Evolutionary conservation across 2,888 invertebrate species (phyloP).

Genomic region (Ceraclea dissimilis): DNA sequence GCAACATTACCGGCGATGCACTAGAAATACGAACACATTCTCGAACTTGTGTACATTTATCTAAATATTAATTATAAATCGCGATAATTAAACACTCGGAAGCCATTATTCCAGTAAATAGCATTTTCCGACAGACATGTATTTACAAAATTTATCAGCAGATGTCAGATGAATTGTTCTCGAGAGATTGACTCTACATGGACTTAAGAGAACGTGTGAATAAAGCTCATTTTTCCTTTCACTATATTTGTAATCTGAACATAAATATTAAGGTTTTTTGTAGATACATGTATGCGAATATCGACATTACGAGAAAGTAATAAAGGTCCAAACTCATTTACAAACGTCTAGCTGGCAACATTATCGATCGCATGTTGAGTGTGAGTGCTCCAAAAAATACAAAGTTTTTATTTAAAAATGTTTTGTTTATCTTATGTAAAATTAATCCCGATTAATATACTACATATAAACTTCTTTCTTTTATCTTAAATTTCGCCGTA

Average conservation of each 20-base stretch:
- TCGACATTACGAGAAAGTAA: not conserved
- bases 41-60: conserved; percentile 14
- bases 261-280: no score
- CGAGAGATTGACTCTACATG: conserved; percentile 8
- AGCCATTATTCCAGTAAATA: conserved; percentile 54
- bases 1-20: conserved; percentile 14
- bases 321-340: conserved; percentile 14
- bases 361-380: conserved; percentile 32
- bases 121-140: conserved; percentile 49
- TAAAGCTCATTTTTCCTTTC: conserved; percentile 18
- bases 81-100: conserved; percentile 36
- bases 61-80: conserved; percentile 22
- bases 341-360: conserved; percentile 39
- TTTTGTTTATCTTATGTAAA: conserved; percentile 3
- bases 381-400: conserved; percentile 17
- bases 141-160: conserved; percentile 51
- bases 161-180: conserved; percentile 35
- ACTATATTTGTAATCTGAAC: not conserved
- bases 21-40: conserved; percentile 10
- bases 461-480: no score
- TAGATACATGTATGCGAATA: no score
- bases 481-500: no score
- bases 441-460: no score
- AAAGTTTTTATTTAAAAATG: not conserved
- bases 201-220: conserved; percentile 12